A percentile compares a stretch with the other conserved stretches of the same genome.
Evolutionary conservation across 2,113 vertebrate genomes (phyloP).

Genomic region (Reinhardtius hippoglossoides): DNA sequence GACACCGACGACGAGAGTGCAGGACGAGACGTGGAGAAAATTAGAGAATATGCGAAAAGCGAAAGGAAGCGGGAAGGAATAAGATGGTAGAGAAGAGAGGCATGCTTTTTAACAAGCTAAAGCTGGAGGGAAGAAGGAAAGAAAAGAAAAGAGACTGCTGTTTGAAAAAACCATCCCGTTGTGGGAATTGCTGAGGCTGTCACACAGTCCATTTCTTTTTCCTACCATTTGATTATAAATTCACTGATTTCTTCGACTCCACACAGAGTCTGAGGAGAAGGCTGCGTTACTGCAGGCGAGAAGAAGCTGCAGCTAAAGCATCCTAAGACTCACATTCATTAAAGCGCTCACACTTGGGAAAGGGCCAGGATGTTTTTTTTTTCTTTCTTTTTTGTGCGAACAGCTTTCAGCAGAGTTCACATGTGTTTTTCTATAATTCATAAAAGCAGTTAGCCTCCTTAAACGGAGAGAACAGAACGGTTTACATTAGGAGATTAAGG

Average conservation of each 20-base stretch:
- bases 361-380: slow-evolving; percentile 1
- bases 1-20: slow-evolving; percentile 8
- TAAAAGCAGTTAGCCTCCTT: slow-evolving; percentile 24
- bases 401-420: background rate
- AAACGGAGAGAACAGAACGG: slow-evolving; percentile 24
- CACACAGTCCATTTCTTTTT: background rate
- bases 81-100: background rate
- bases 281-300: background rate
- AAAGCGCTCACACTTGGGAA: slow-evolving; percentile 15
- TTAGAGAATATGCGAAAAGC: slow-evolving; percentile 13
- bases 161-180: background rate
- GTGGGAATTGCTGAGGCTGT: background rate
- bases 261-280: slow-evolving; percentile 9
- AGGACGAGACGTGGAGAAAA: background rate
- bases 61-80: slow-evolving; percentile 5
- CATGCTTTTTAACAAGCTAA: slow-evolving; percentile 8
- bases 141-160: background rate
- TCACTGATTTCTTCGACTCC: slow-evolving; percentile 33
- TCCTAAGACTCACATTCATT: slow-evolving; percentile 20
- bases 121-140: background rate
- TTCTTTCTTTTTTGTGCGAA: background rate
- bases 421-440: slow-evolving; percentile 43
- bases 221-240: slow-evolving; percentile 33
- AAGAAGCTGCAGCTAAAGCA: slow-evolving; percentile 17
- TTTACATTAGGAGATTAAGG: slow-evolving; percentile 28